Conservation (phyloP, 2,113 vertebrate genomes). For the Thryonomys swinderianus region DNA sequence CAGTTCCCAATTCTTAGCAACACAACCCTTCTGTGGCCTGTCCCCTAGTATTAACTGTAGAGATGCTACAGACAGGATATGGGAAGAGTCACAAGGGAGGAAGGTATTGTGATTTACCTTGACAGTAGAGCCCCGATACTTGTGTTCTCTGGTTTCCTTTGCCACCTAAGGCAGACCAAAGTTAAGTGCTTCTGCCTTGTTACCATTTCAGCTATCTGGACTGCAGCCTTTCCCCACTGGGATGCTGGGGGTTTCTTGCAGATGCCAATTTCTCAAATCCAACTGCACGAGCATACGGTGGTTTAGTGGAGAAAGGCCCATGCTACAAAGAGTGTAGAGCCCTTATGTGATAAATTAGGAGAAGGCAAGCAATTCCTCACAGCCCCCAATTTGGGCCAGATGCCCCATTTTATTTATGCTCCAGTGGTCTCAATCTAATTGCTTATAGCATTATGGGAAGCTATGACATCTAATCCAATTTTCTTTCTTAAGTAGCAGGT, state of each 20-base stretch:
- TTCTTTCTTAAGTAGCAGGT: constrained; percentile 65
- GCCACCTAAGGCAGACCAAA: constrained; percentile 84
- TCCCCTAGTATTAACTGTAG: constrained; percentile 65
- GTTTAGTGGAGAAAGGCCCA: constrained; percentile 66
- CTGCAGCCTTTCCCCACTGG: constrained; percentile 77
- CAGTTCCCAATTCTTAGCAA: constrained; percentile 37
- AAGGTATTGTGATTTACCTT: constrained; percentile 80
- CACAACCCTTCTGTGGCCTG: constrained; percentile 58
- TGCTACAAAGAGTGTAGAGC: constrained; percentile 16
- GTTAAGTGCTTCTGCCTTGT: constrained; percentile 83
- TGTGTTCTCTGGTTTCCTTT: constrained; percentile 82
- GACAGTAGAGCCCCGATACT: constrained; percentile 81
- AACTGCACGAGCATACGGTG: constrained; percentile 64
- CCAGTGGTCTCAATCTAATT: constrained; percentile 46
- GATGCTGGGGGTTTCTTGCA: constrained; percentile 62
- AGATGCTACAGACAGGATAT: constrained; percentile 71
- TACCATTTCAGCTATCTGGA: constrained; percentile 81
- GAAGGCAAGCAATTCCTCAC: constrained; percentile 40
- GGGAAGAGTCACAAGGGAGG: constrained; percentile 77
- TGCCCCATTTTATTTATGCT: background rate
- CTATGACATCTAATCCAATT: constrained; percentile 48
- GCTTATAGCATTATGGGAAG: constrained; percentile 13
- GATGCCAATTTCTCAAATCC: constrained; percentile 75
- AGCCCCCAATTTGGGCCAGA: constrained; percentile 44
- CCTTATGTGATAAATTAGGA: background rate